Evolutionary conservation across 1,140 invertebrate genomes (phyloP), one percentile per base, ranked within the genome.

Genomic region (Nebria ingens): DNA sequence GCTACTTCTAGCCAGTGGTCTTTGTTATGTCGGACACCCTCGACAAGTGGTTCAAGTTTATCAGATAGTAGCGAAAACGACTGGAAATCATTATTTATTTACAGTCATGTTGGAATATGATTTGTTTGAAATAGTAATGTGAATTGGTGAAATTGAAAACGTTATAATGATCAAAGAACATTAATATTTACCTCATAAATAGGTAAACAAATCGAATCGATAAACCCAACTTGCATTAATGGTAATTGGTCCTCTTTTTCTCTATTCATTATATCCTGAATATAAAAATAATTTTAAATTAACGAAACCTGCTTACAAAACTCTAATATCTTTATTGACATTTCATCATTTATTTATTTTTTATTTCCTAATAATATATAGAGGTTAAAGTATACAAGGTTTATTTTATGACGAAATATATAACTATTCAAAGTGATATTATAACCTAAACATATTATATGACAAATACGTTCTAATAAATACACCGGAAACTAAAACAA

Each of bases 141-240:
- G 38, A 20, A 23, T 6, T 38, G 55, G 9, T 19, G 9, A 9
- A 11, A 12, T 19, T 13, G 12, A 12, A 50, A 50, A 11, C n/a
- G n/a, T n/a, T n/a, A n/a, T n/a, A n/a, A n/a, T n/a, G n/a, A n/a
- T n/a, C n/a, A 52, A 20, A 23, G 12, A 4, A 52, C 6, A 17
- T 19, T 13, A 52, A 52, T 21, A 23, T 59, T 71, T 76, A 96
- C 93, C 83, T 94, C 86, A 71, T 97, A 97, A 68, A 97, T 90
- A 50, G 94, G 93, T 63, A 93, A 73, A 73, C 94, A 97, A 64
- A 97, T 95, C 20, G 89, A 89, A 73, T 97, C 93, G 60, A 97
- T 97, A 71, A 97, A 97, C 53, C 85, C 88, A 58, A 97, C 90
- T 83, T 97, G 94, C 92, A 97, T 95, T 66, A 85, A 82, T 45